Percentiles rank a stretch among this genome's conserved stretches.
phyloP scores from a whole-genome alignment of 1,140 invertebrate species.

The Drosophila erecta region DNA sequence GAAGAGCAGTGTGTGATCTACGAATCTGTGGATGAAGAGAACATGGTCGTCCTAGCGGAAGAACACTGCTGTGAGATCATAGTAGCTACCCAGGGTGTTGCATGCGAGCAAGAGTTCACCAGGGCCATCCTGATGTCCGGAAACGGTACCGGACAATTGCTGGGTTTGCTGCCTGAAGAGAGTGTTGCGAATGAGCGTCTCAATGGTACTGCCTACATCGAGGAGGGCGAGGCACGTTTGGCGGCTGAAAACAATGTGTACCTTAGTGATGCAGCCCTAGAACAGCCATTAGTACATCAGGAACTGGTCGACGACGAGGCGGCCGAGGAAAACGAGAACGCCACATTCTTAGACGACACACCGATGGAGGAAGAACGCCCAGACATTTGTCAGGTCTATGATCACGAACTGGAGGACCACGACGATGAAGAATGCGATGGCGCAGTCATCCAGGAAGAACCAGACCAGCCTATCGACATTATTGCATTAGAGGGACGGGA shows the following conservation, averaged over 20 bases:
- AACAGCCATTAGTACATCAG: slow-evolving; percentile 35
- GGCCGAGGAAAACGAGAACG: slow-evolving; percentile 54
- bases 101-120: slow-evolving; percentile 54
- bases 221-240: slow-evolving; percentile 16
- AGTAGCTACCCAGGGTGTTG: slow-evolving; percentile 50
- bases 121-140: slow-evolving; percentile 43
- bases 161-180: slow-evolving; percentile 27
- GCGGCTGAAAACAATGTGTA: slow-evolving; percentile 47
- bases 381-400: slow-evolving; percentile 65
- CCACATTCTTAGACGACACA: slow-evolving; percentile 46
- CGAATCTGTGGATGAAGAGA: slow-evolving; percentile 47
- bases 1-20: slow-evolving; percentile 52
- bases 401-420: slow-evolving; percentile 66
- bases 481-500: slow-evolving; percentile 19
- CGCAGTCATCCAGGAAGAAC: slow-evolving; percentile 17
- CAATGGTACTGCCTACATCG: slow-evolving; percentile 41
- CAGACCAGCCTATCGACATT: slow-evolving; percentile 21
- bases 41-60: slow-evolving; percentile 52
- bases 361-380: slow-evolving; percentile 53
- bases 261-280: slow-evolving; percentile 64
- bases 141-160: slow-evolving; percentile 21
- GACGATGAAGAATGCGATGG: slow-evolving; percentile 48
- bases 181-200: slow-evolving; percentile 13
- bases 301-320: slow-evolving; percentile 43
- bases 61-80: slow-evolving; percentile 71